A percentile compares a stretch with the other conserved stretches of the same genome.
Conservation (phyloP, 2,113 vertebrate genomes). For the Nansenia antarctica region DNA sequence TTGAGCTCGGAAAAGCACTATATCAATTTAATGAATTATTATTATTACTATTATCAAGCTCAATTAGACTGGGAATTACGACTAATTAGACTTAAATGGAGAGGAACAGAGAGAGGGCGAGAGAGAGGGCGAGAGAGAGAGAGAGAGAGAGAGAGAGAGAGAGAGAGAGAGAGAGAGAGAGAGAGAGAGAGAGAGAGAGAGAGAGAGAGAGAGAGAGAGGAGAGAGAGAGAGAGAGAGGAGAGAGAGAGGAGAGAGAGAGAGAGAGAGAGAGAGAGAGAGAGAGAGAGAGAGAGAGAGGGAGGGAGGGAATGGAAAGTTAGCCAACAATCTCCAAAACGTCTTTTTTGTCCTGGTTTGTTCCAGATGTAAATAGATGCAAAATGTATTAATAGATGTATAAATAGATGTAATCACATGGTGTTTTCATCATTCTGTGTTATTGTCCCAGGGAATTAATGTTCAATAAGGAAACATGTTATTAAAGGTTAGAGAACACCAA, state of each 20-base stretch:
- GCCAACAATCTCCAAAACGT: too few species aligned
- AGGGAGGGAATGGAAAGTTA: neutral
- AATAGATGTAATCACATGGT: too few species aligned
- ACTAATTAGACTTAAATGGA: constrained; percentile 91
- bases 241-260: neutral
- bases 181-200: neutral
- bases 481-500: too few species aligned
- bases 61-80: constrained; percentile 82
- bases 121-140: neutral
- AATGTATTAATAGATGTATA: too few species aligned
- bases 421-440: too few species aligned
- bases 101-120: constrained; percentile 55
- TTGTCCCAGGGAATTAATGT: too few species aligned
- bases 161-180: neutral
- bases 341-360: too few species aligned
- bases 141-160: neutral
- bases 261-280: neutral
- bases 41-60: constrained; percentile 83
- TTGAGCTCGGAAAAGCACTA: too few species aligned
- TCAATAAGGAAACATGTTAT: too few species aligned
- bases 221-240: constrained; percentile 4
- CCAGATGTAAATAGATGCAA: too few species aligned
- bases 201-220: neutral
- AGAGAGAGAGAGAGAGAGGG: neutral
- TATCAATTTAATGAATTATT: too few species aligned